Base-by-base conservation (phyloP, 2,113 vertebrate genomes). In the Cyanoliseus patagonus region DNA sequence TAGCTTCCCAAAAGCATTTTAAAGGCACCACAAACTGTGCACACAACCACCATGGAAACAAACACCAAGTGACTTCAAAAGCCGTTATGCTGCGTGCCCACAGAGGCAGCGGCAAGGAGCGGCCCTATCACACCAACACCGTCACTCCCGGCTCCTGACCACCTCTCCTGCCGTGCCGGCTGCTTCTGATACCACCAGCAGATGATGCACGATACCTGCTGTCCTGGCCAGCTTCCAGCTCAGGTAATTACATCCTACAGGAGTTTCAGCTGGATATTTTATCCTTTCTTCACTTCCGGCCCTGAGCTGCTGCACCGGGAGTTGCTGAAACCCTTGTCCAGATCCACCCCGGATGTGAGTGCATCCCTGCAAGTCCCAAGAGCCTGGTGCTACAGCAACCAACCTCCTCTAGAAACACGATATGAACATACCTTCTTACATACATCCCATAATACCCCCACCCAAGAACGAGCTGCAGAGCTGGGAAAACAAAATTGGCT, bases 261-360 rank as follows among this genome's bases (percentile, higher is more conserved):
- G 88, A 97, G 94, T 95, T 96, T 94, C 94, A 96, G 69, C 62
- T 94, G 88, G 96, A 96, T 96, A 92, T 84, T 97, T 96, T 89
- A 86, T 49, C 77, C 73, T 92, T 97, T 95, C 86, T 95, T 97
- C 95, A 96, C 88, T 97, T 96, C 95, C 95, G 86, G 90, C 72
- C 86, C 69, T 17, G 12, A 68, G 74, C 83, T 44, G 72, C 76
- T 92, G 66, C 76, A n/a, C 25, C 12, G 14, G 88, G 92, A 94
- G 83, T 90, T 92, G 73, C 69, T 84, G 53, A 68, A 93, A 92
- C 23, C 46, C 39, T 37, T n/a, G 3, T 25, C 41, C 74, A 84
- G 88, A 87, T 84, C 92, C 96, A 92, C 92, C 96, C 95, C 94
- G 95, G 96, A 96, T 27, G 20, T 89, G 83, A 92, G 77, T 57